Evolutionary conservation across 2,113 vertebrate genomes (phyloP).

Genomic region (Scomber scombrus): DNA sequence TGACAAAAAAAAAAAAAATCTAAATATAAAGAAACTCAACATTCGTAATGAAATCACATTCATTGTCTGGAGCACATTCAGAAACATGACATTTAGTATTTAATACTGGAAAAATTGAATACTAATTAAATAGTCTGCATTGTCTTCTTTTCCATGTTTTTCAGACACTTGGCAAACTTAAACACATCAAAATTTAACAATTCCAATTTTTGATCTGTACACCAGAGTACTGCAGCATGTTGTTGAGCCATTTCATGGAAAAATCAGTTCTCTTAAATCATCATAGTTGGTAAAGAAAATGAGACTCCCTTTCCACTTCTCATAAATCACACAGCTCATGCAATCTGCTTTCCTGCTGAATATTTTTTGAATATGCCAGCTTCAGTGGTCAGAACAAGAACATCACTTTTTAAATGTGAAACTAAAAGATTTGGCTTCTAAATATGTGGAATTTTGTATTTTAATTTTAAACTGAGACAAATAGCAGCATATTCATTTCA

Average conservation of each 20-base stretch:
- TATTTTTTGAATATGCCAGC: slow-evolving; percentile 4
- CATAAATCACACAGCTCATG: slow-evolving; percentile 11
- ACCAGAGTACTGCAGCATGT: neutral
- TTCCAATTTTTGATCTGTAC: neutral
- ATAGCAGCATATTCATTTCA: no score
- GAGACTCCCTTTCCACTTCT: neutral
- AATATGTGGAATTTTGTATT: neutral
- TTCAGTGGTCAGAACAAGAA: neutral
- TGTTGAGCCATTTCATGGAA: neutral
- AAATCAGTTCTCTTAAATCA: neutral
- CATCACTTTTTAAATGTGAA: slow-evolving; percentile 3
- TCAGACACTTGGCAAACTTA: no score
- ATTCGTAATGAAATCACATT: neutral
- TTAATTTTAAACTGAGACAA: slow-evolving; percentile 5
- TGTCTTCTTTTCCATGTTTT: no score
- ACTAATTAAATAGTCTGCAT: neutral
- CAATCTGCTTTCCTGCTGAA: neutral
- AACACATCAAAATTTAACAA: neutral
- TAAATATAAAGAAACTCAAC: neutral
- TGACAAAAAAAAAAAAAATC: fast-evolving
- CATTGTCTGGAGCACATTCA: neutral
- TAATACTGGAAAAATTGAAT: neutral
- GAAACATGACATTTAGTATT: neutral
- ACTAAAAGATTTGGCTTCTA: neutral
- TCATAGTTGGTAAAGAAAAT: neutral